A percentile compares a stretch with the other conserved stretches of the same genome.
phyloP scores from a whole-genome alignment of 2,113 vertebrate genomes.

The Haemorhous mexicanus region DNA sequence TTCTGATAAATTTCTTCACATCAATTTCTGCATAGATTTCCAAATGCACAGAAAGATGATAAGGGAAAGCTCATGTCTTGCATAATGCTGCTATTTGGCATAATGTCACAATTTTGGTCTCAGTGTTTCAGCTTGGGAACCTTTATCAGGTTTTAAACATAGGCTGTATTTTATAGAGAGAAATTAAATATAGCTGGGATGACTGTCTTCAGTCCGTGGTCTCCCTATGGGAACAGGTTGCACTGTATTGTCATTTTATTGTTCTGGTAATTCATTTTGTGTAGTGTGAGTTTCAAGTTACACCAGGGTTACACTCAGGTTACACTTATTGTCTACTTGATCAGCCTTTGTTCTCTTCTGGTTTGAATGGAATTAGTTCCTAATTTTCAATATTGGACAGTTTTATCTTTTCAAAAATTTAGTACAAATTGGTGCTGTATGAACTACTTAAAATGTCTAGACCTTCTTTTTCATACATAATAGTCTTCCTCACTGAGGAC shows the following conservation, averaged over 20 bases:
- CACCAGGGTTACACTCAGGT: neutral
- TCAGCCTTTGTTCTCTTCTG: neutral
- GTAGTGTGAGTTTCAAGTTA: neutral
- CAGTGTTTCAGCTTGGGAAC: neutral
- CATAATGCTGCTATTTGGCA: neutral
- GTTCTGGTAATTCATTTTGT: neutral
- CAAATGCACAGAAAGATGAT: neutral
- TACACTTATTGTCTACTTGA: neutral
- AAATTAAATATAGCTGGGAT: neutral
- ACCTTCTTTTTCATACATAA: neutral
- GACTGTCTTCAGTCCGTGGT: neutral
- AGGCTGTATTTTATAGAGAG: neutral
- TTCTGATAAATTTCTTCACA: slow-evolving; percentile 3
- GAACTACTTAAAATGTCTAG: neutral
- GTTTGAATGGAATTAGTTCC: neutral
- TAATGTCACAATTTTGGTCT: neutral
- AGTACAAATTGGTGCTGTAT: neutral
- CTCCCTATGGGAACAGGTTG: neutral
- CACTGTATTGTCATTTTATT: neutral
- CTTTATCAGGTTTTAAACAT: neutral
- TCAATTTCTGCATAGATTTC: neutral
- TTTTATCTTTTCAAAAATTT: neutral
- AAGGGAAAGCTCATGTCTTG: neutral
- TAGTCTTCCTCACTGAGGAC: neutral
- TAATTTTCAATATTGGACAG: neutral